Evolutionary conservation across 2,888 invertebrate species (phyloP).

Genomic region (Tenthredo notha): DNA sequence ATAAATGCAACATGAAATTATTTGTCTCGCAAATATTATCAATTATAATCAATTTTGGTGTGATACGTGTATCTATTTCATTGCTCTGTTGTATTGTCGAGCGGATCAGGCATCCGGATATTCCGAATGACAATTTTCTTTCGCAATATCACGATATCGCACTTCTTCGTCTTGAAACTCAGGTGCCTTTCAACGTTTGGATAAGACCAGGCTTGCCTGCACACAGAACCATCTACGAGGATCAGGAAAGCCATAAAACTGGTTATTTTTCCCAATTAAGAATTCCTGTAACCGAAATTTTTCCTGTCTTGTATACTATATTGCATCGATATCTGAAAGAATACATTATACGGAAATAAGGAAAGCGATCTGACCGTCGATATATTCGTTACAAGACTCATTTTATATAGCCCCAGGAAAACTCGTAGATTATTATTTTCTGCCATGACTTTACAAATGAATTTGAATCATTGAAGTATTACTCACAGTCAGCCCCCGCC

Average conservation of each 20-base stretch:
- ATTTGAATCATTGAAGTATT: neutral
- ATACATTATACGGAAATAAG: neutral
- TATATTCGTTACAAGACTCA: neutral
- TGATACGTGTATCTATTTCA: neutral
- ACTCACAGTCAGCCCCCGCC: neutral
- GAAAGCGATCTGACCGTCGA: neutral
- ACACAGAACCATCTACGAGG: no score
- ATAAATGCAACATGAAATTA: neutral
- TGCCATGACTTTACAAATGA: neutral
- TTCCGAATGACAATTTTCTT: no score
- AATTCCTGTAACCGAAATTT: no score
- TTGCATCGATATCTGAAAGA: neutral
- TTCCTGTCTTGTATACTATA: no score
- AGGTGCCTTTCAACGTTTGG: no score
- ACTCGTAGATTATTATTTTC: neutral
- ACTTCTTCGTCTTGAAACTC: no score
- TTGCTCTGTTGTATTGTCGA: neutral
- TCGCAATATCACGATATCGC: no score
- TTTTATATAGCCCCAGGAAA: neutral
- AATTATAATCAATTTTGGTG: neutral
- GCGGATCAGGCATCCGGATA: no score
- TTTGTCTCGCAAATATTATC: neutral
- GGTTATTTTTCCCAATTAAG: no score
- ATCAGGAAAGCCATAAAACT: no score
- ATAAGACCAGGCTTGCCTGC: no score